phyloP scores from a whole-genome alignment of 2,888 invertebrate genomes.

The Halictus quadricinctus region DNA sequence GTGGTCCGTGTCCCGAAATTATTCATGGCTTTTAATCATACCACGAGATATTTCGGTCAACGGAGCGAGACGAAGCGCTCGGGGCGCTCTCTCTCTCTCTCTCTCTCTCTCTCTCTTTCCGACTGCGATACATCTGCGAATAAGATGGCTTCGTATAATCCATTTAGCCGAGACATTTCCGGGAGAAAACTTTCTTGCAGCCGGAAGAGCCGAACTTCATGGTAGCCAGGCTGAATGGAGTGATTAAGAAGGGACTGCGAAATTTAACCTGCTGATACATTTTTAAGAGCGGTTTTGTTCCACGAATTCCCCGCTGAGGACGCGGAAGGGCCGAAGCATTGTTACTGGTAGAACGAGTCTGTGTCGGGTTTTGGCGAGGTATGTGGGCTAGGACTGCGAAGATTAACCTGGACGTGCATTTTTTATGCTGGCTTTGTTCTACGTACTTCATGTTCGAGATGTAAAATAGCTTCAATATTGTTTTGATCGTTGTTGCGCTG shows the following conservation, averaged over 20 bases:
- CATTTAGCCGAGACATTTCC: not conserved
- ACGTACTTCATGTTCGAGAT: not conserved
- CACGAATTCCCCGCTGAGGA: not conserved
- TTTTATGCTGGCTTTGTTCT: not conserved
- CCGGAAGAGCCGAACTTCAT: not conserved
- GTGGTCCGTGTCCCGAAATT: not conserved
- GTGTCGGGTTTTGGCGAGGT: not conserved
- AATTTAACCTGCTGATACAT: not conserved
- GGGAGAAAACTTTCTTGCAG: not conserved
- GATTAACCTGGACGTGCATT: not conserved
- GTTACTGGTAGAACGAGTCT: not conserved
- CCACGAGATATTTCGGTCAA: not conserved
- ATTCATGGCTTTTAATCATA: constrained; percentile 9
- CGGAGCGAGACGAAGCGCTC: not conserved
- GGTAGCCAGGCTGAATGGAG: not conserved
- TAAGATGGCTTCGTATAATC: not conserved
- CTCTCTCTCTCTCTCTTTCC: not conserved
- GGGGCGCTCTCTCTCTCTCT: not conserved
- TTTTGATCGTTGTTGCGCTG: not conserved
- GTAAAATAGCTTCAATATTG: not conserved
- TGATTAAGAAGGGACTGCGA: not conserved
- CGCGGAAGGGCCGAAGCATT: not conserved
- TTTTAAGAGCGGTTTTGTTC: not conserved
- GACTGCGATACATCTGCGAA: not conserved
- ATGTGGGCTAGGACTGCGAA: not conserved